Conservation (phyloP, 2,888 invertebrate species). For the Epicampocera succincta region DNA sequence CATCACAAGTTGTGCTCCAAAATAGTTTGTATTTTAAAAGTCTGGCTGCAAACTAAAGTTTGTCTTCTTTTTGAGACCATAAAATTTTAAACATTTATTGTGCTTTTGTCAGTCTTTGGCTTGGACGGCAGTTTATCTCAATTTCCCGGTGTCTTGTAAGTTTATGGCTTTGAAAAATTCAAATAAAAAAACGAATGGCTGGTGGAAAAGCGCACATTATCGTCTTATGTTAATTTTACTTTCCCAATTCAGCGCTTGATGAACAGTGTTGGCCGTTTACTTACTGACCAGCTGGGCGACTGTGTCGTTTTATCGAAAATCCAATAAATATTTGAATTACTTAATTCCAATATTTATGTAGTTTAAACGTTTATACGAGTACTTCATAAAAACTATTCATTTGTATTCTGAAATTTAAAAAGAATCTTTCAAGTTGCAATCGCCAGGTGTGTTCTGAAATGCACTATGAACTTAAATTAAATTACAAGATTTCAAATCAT, state of each 20-base stretch:
- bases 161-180: conserved; percentile 47
- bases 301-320: conserved; percentile 53
- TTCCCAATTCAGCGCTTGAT: conserved; percentile 47
- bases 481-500: no score
- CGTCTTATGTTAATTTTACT: conserved; percentile 65
- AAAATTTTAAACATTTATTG: conserved; percentile 56
- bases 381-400: not conserved
- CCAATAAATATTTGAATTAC: conserved; percentile 68
- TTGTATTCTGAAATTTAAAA: not conserved
- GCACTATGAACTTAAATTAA: no score
- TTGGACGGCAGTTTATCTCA: conserved; percentile 42
- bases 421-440: no score
- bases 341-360: no score
- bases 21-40: conserved; percentile 34
- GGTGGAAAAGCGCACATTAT: conserved; percentile 4
- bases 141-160: conserved; percentile 53
- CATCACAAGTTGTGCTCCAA: conserved; percentile 43
- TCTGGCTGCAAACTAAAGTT: conserved; percentile 25
- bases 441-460: no score
- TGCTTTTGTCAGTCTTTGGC: conserved; percentile 3
- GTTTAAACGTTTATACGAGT: no score
- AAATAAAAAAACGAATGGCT: conserved; percentile 14
- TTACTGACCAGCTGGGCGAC: not conserved
- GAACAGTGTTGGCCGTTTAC: conserved; percentile 1
- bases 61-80: conserved; percentile 49